Base-by-base conservation (phyloP, 2,797 vertebrate genomes). In the Gymnodraco acuticeps region DNA sequence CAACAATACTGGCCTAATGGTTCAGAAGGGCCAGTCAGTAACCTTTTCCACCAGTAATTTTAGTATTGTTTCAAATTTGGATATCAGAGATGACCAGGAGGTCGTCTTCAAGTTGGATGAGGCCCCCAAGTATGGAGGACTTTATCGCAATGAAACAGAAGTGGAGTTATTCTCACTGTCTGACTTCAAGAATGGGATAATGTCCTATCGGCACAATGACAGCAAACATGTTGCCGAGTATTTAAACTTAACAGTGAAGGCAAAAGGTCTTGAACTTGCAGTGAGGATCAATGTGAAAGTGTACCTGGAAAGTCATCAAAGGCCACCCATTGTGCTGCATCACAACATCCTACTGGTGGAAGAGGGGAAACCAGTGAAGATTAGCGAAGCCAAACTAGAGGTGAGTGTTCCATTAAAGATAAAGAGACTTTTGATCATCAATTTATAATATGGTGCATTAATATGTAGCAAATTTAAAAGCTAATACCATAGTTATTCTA, bases 281-380 rank as follows among this genome's bases (percentile, higher is more conserved):
- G 91, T 80, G 65, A 92, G 70, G 66, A 64, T 97, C 58, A 88
- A 86, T 51, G 85, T 98, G 17, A 95, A 86, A 20, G 73, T 98
- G 31, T 97, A 94, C 84, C 94, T 96, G 73, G 96, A 98, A 88
- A 95, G 95, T 82, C 96, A 97, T 52, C 96, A 95, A 59, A 92
- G 90, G 68, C 95, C 92, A 3, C 95, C 94, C 17, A 93, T 90
- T 0, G 43, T 96, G 73, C 85, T 95, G 79, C 93, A 94, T 70
- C 94, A 90, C 75, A 93, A 92, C 70, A 84, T 7, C 50, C 86
- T 99, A 56, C 85, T 96, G 66, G 97, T 97, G 58, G 97, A 99
- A 80, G 97, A 99, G 88, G 96, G 96, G 70, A 96, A 96, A 78
- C 93, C 94, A 70, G 95, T 96, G 47, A 96, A 96, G 91, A 94